phyloP scores from a whole-genome alignment of 53 echinoderm and acorn worm species.

The Holothuria scabra region DNA sequence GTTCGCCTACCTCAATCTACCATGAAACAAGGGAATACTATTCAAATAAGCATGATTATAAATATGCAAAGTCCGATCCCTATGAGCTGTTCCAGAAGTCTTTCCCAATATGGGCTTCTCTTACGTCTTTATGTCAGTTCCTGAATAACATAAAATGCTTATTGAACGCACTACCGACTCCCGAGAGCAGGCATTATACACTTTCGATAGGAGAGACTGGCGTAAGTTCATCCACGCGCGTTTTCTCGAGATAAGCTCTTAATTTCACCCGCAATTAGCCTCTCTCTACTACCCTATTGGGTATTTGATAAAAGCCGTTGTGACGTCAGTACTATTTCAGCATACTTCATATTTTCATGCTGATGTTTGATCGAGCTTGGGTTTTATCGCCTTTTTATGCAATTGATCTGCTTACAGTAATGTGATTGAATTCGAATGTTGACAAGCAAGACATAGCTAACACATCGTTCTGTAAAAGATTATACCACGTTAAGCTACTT shows the following conservation, averaged over 20 bases:
- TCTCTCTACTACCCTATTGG: slow-evolving; percentile 26
- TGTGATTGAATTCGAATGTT: slow-evolving; percentile 6
- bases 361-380: slow-evolving; percentile 25
- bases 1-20: no score
- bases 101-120: no score
- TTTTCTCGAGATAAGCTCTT: slow-evolving; percentile 8
- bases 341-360: slow-evolving; percentile 3
- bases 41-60: no score
- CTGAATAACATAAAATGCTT: no score
- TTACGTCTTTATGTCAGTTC: no score
- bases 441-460: slow-evolving; percentile 6
- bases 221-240: no score
- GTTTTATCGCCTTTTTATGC: slow-evolving; percentile 39
- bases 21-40: no score
- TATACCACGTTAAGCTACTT: background rate
- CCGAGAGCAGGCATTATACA: no score
- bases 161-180: no score
- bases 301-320: slow-evolving; percentile 30
- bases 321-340: slow-evolving; percentile 38
- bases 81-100: no score
- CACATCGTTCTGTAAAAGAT: background rate
- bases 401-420: slow-evolving; percentile 20
- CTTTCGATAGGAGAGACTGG: no score
- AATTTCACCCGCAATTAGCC: slow-evolving; percentile 45
- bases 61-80: no score